phyloP scores from a whole-genome alignment of 2,888 invertebrate genomes.

The Hedychridium roseum region DNA sequence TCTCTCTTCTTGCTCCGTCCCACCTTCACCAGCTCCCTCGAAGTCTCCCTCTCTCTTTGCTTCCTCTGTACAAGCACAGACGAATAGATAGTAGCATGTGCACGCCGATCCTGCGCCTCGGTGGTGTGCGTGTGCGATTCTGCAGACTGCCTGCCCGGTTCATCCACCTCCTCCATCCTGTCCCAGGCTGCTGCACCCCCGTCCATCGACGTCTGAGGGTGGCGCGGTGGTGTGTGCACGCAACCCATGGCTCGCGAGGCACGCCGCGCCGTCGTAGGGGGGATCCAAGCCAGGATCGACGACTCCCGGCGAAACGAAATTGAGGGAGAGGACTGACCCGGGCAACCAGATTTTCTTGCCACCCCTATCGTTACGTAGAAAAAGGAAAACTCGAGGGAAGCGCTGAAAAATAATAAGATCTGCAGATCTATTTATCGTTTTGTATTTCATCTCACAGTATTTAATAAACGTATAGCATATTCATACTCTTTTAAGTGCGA shows the following conservation, averaged over 20 bases:
- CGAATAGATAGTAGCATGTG: too few relatives aligned
- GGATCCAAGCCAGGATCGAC: slow-evolving; percentile 24
- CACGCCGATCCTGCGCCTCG: neutral
- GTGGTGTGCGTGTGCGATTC: slow-evolving; percentile 23
- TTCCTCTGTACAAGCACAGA: neutral
- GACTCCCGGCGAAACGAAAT: slow-evolving; percentile 10
- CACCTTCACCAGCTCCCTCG: slow-evolving; percentile 24
- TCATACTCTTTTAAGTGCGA: too few relatives aligned
- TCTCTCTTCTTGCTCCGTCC: slow-evolving; percentile 17
- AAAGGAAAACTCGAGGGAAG: too few relatives aligned
- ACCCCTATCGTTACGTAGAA: too few relatives aligned
- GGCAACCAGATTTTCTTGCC: too few relatives aligned
- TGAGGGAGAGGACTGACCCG: too few relatives aligned
- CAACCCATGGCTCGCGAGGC: slow-evolving; percentile 13
- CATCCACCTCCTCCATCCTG: slow-evolving; percentile 56
- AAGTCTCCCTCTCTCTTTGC: neutral
- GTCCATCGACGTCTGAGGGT: slow-evolving; percentile 26
- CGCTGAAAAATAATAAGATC: too few relatives aligned
- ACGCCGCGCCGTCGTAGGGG: slow-evolving; percentile 25
- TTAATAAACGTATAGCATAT: too few relatives aligned
- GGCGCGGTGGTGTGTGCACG: slow-evolving; percentile 25
- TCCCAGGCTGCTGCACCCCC: slow-evolving; percentile 51
- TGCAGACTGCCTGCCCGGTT: slow-evolving; percentile 55
- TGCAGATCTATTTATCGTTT: too few relatives aligned
- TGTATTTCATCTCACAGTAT: too few relatives aligned